Evolutionary conservation across 2,888 invertebrate genomes (phyloP), one percentile per base, ranked within the genome.

Genomic region (Melieria omissa): DNA sequence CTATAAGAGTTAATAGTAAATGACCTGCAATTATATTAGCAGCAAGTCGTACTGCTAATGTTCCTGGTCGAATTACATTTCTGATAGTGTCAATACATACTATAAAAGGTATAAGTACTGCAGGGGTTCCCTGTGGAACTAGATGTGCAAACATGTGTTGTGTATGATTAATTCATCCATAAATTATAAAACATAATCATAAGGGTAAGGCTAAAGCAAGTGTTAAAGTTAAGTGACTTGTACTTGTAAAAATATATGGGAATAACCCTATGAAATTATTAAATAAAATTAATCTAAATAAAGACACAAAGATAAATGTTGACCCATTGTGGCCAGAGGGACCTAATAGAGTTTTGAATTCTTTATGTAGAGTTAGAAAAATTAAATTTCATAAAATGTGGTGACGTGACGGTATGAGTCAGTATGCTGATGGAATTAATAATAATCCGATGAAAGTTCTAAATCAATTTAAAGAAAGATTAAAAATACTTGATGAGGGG

Each of bases 11-110:
- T 88, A 93, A 85, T 82, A 93, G 78, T 86, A 93, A 82, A 84
- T 93, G 92, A 0, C 92, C 92, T 1, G 93, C 92, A 88, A 92
- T 92, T 90, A 93, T 92, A 88, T 93, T 93, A n/a, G 93, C 93
- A 5, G 91, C 89, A 88, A 93, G 82, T 76, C 93, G 92, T 72
- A 93, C 89, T 0, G 91, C 90, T 88, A 93, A 86, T 4, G 93
- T 93, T 84, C 89, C 88, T 0, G 92, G 92, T 10, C 92, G 92
- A 86, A 93, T 92, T 77, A 92, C 79, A 88, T 92, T 92, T 80
- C 92, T 93, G 87, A 92, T 90, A 52, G 91, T 89, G 91, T 93
- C 93, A 89, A 93, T 92, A 86, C 91, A 84, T 7, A 93, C 92
- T 89, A 93, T 92, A 88, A 93, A 92, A 45, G 91, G 91, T 88